Evolutionary conservation across 2,797 vertebrate species (phyloP).

Genomic region (Pitangus sulphuratus): DNA sequence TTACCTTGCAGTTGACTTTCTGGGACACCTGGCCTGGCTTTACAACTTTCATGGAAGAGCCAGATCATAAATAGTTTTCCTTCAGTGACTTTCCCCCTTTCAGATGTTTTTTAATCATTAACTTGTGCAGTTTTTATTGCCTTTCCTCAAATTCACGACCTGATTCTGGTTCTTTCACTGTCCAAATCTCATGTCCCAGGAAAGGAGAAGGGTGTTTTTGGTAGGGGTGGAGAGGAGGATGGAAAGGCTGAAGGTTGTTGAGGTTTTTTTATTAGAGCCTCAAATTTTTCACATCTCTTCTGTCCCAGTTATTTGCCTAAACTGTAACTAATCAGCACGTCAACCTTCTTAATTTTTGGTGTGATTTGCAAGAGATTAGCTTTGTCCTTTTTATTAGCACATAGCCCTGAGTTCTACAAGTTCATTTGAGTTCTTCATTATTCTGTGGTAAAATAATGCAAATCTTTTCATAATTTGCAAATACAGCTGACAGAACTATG

Average conservation of each 20-base stretch:
- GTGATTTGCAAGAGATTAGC: not conserved
- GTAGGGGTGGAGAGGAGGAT: not conserved
- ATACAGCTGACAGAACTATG: not conserved
- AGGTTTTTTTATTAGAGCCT: not conserved
- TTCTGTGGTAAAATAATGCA: not conserved
- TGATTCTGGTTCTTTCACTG: not conserved
- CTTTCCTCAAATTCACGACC: not conserved
- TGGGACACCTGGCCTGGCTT: not conserved
- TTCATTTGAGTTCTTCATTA: not conserved
- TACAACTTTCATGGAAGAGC: not conserved
- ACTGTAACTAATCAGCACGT: not conserved
- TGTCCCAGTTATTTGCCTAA: not conserved
- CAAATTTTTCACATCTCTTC: not conserved
- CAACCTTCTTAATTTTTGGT: not conserved
- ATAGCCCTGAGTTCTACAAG: not conserved
- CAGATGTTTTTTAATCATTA: not conserved
- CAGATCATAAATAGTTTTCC: not conserved
- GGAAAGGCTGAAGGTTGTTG: not conserved
- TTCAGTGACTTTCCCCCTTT: not conserved
- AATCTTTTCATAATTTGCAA: not conserved
- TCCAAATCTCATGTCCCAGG: not conserved
- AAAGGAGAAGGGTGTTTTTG: not conserved
- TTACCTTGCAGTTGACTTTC: not conserved
- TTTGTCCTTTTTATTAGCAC: not conserved
- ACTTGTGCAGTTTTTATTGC: not conserved